phyloP scores from a whole-genome alignment of 2,888 invertebrate species.

The Willowsia nigromaculata region DNA sequence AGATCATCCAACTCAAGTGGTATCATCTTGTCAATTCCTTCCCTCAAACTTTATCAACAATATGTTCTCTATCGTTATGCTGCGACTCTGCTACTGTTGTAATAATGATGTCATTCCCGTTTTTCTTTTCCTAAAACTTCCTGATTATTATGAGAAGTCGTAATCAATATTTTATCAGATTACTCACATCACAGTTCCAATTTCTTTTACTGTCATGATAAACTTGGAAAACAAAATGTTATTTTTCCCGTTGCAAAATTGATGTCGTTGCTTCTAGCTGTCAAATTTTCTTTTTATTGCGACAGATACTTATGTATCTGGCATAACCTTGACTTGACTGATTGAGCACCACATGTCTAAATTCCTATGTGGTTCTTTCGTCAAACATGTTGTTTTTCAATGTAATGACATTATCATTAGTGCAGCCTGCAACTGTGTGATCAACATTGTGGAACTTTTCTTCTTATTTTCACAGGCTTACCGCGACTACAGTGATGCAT shows the following conservation, averaged over 20 bases:
- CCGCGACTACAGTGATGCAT: constrained; percentile 92
- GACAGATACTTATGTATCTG: neutral
- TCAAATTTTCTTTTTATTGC: neutral
- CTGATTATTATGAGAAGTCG: neutral
- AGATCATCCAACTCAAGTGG: constrained; percentile 75
- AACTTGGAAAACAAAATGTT: neutral
- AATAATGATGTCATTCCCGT: neutral
- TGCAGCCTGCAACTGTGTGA: neutral
- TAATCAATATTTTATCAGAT: constrained; percentile 21
- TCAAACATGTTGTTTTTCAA: neutral
- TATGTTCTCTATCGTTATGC: neutral
- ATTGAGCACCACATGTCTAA: neutral
- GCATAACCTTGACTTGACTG: neutral
- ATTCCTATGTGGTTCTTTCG: neutral
- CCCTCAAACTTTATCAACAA: neutral
- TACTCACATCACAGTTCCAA: neutral
- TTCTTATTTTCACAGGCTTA: constrained; percentile 86
- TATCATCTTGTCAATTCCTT: neutral
- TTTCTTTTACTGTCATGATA: neutral
- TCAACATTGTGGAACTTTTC: too few relatives aligned
- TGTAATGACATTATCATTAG: constrained; percentile 3
- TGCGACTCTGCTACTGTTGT: too few relatives aligned
- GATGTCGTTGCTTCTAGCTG: neutral
- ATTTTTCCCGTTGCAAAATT: neutral
- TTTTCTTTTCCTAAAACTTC: neutral